Evolutionary conservation across 2,113 vertebrate species (phyloP).

Genomic region (Tauraco erythrolophus): DNA sequence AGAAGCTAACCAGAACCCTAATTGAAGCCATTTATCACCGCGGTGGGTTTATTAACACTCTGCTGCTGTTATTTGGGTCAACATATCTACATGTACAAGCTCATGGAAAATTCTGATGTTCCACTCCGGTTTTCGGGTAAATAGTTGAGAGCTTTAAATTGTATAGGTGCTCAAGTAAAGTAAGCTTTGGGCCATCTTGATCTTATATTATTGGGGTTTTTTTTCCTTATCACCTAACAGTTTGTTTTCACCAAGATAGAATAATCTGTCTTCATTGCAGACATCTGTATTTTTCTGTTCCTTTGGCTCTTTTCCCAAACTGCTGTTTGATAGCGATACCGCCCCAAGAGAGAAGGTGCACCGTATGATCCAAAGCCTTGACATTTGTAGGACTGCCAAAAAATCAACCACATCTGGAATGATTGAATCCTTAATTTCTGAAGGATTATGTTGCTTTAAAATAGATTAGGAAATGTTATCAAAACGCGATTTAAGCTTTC

Average conservation of each 20-base stretch:
- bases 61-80: slow-evolving; percentile 15
- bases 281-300: neutral
- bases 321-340: neutral
- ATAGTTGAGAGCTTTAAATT: neutral
- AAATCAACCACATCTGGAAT: neutral
- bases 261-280: neutral
- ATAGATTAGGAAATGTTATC: neutral
- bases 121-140: neutral
- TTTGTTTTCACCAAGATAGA: neutral
- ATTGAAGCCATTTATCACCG: slow-evolving; percentile 64
- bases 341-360: fast-evolving
- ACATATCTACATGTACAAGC: neutral
- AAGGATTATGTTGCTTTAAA: neutral
- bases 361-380: neutral
- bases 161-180: neutral
- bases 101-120: neutral
- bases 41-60: slow-evolving; percentile 35
- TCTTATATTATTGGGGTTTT: neutral
- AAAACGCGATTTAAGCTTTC: neutral
- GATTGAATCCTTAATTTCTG: neutral
- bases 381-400: neutral
- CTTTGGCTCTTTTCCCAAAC: neutral
- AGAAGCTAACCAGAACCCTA: slow-evolving; percentile 66
- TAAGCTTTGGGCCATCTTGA: neutral
- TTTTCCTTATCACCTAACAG: neutral